Percentiles rank a stretch among this genome's conserved stretches.
Evolutionary conservation across 2,888 invertebrate species (phyloP).

Genomic region (Mythimna pallens): DNA sequence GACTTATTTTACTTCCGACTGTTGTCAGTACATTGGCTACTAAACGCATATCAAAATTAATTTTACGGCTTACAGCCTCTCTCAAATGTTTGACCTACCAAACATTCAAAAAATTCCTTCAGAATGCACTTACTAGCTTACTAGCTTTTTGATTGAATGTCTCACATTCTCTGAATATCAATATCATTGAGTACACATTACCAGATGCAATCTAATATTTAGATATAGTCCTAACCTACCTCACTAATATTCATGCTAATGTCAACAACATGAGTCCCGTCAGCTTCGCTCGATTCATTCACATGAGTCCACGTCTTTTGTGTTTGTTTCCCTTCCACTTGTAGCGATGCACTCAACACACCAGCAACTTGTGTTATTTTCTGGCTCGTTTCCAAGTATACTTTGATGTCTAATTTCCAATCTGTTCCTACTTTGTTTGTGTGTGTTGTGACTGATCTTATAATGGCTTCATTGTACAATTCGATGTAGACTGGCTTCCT

Average conservation of each 20-base stretch:
- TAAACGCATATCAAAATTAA: too few species aligned
- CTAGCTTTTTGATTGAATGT: too few species aligned
- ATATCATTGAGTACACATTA: too few species aligned
- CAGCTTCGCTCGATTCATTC: slow-evolving; percentile 67
- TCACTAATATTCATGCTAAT: slow-evolving; percentile 78
- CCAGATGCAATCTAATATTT: background rate
- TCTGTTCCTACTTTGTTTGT: slow-evolving; percentile 69
- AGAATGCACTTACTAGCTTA: too few species aligned
- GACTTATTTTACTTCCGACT: too few species aligned
- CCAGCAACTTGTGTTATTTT: slow-evolving; percentile 71
- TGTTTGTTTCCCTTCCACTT: slow-evolving; percentile 77
- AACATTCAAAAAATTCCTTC: too few species aligned
- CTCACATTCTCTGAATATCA: too few species aligned
- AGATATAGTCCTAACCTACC: slow-evolving; percentile 75
- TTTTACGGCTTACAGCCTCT: too few species aligned
- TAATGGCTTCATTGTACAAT: slow-evolving; percentile 91
- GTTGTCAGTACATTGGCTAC: too few species aligned
- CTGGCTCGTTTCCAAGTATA: slow-evolving; percentile 77
- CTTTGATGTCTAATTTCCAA: slow-evolving; percentile 78
- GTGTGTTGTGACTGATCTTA: slow-evolving; percentile 91
- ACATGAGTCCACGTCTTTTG: slow-evolving; percentile 72
- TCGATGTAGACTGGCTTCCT: slow-evolving; percentile 93
- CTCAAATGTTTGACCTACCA: too few species aligned
- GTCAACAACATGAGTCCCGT: slow-evolving; percentile 77
- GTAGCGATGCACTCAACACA: slow-evolving; percentile 74